Percentiles rank a stretch among this genome's conserved stretches.
These are phyloP conservation scores for Temnothorax unifasciatus DNA, from an alignment of 2,888 invertebrate species.

Conservation along the genomic window DNA sequence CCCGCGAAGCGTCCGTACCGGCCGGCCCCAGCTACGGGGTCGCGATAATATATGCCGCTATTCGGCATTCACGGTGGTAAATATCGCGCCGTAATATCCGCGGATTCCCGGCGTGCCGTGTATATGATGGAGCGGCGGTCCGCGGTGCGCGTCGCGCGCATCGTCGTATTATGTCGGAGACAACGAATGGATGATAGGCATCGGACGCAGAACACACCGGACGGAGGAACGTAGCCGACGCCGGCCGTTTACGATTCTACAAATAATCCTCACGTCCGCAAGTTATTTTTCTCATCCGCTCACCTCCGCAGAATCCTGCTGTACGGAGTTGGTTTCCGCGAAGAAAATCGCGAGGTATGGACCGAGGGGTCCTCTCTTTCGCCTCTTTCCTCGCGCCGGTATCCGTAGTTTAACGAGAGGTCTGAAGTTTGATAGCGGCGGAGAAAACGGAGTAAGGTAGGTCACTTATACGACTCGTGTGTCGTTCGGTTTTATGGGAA, in stretches of 20 bases:
- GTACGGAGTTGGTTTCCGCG: background rate
- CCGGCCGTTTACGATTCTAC: constrained; percentile 64
- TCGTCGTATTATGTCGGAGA: constrained; percentile 57
- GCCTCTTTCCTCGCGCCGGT: background rate
- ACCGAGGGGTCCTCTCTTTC: background rate
- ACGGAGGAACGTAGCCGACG: constrained; percentile 43
- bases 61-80: constrained; percentile 68
- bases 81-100: constrained; percentile 74
- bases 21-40: constrained; percentile 14
- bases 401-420: constrained; percentile 21
- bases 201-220: constrained; percentile 41
- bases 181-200: constrained; percentile 61
- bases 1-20: constrained; percentile 53
- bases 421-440: constrained; percentile 12
- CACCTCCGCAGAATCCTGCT: background rate
- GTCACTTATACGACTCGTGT: constrained; percentile 33
- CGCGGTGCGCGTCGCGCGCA: constrained; percentile 21
- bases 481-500: constrained; percentile 39
- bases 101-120: constrained; percentile 53
- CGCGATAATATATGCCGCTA: constrained; percentile 67
- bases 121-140: constrained; percentile 60
- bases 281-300: constrained; percentile 40
- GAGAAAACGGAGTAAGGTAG: constrained; percentile 32
- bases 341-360: constrained; percentile 14
- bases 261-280: constrained; percentile 62